Evolutionary conservation across 2,113 vertebrate genomes (phyloP).

Genomic region (Lanius ludovicianus): DNA sequence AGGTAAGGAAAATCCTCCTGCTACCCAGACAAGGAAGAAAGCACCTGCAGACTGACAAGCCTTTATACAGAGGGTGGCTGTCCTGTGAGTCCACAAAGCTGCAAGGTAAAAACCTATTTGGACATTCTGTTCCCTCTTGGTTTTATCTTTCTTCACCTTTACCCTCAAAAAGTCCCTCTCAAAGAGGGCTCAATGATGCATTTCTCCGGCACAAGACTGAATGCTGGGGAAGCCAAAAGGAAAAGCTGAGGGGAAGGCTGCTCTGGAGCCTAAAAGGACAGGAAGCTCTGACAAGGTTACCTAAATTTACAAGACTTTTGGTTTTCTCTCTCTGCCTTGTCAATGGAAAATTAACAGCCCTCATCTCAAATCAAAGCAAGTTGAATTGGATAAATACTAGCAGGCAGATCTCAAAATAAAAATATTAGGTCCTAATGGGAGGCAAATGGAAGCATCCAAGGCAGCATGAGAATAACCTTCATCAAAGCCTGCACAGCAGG

Average conservation of each 20-base stretch:
- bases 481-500: background rate
- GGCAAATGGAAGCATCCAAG: background rate
- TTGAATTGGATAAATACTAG: background rate
- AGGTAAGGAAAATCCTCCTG: background rate
- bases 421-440: background rate
- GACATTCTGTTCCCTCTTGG: background rate
- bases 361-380: background rate
- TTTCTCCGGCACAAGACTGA: background rate
- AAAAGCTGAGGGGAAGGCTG: background rate
- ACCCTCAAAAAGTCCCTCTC: background rate
- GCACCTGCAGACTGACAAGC: background rate
- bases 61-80: background rate
- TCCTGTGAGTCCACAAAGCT: background rate
- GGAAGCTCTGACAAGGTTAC: background rate
- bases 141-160: background rate
- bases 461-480: background rate
- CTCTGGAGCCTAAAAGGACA: background rate
- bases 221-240: background rate
- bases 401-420: background rate
- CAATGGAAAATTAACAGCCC: background rate
- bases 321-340: background rate
- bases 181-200: background rate
- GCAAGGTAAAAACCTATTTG: background rate
- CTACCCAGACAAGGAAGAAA: background rate
- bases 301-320: background rate